These are phyloP conservation scores for Teleopsis dalmanni DNA, from an alignment of 1,140 invertebrate genomes.

Conservation along the genomic window DNA sequence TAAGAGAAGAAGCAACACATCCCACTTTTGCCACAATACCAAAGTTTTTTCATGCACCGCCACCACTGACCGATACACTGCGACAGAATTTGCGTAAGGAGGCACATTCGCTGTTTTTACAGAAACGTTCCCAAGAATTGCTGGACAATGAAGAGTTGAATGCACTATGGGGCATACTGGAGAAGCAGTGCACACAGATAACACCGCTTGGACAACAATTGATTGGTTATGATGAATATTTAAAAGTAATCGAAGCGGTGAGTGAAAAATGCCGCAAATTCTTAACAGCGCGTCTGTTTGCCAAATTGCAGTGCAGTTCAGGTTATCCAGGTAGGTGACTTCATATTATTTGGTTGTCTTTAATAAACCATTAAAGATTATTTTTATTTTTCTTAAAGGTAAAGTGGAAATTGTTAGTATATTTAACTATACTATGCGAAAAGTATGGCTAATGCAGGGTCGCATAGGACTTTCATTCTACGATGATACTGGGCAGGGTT, in stretches of 20 bases:
- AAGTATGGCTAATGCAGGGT: constrained; percentile 90
- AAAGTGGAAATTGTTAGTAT: constrained; percentile 72
- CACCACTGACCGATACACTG: constrained; percentile 62
- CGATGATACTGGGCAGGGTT: constrained; percentile 88
- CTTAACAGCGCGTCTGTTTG: constrained; percentile 78
- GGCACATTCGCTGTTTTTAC: constrained; percentile 75
- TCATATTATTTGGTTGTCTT: neutral
- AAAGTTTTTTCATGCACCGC: constrained; percentile 72
- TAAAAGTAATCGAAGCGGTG: constrained; percentile 62
- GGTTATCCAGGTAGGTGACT: constrained; percentile 50
- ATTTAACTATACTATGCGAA: constrained; percentile 93
- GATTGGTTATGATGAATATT: constrained; percentile 79
- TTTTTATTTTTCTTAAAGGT: constrained; percentile 32
- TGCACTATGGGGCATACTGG: constrained; percentile 72
- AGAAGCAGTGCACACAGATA: constrained; percentile 69
- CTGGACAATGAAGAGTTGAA: constrained; percentile 83
- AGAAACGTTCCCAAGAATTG: constrained; percentile 72
- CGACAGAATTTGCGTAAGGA: constrained; percentile 78
- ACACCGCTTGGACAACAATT: constrained; percentile 67
- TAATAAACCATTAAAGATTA: neutral
- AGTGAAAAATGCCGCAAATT: constrained; percentile 66
- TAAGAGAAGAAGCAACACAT: constrained; percentile 13
- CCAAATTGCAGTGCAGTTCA: constrained; percentile 76
- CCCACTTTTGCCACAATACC: constrained; percentile 52
- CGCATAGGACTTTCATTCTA: constrained; percentile 87